These are phyloP conservation scores for Drosophila micromelanica DNA, from an alignment of 1,140 invertebrate species.

Conservation along the genomic window DNA sequence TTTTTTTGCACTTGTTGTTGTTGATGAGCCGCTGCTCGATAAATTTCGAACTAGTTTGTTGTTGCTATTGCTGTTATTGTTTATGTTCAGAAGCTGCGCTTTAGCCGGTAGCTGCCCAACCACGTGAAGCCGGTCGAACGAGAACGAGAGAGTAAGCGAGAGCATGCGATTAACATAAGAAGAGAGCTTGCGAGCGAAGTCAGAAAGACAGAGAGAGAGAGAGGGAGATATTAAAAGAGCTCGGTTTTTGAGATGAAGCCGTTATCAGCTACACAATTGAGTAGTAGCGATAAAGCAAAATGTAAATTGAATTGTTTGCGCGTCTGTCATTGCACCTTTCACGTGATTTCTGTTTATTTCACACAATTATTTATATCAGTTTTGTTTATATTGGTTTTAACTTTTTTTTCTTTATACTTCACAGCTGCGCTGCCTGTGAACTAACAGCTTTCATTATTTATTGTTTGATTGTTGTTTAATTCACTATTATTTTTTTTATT, in stretches of 20 bases:
- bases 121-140: constrained; percentile 48
- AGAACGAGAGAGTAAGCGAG: neutral
- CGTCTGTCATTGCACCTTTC: constrained; percentile 12
- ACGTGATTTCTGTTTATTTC: constrained; percentile 25
- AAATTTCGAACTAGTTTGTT: constrained; percentile 32
- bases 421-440: constrained; percentile 12
- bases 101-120: constrained; percentile 17
- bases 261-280: constrained; percentile 28
- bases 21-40: constrained; percentile 11
- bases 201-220: neutral
- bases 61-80: constrained; percentile 29
- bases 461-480: constrained; percentile 21
- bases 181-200: constrained; percentile 5
- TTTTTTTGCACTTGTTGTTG: constrained; percentile 35
- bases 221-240: neutral
- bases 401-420: constrained; percentile 4
- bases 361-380: constrained; percentile 8
- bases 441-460: constrained; percentile 10
- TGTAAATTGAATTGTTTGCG: constrained; percentile 23
- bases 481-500: constrained; percentile 6
- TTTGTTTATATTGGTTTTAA: neutral
- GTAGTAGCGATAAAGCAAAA: constrained; percentile 7
- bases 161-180: neutral
- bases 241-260: neutral
- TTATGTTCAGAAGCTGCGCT: constrained; percentile 32